Base-by-base conservation (phyloP, 2,888 invertebrate genomes). In the Plagiodera versicolora region DNA sequence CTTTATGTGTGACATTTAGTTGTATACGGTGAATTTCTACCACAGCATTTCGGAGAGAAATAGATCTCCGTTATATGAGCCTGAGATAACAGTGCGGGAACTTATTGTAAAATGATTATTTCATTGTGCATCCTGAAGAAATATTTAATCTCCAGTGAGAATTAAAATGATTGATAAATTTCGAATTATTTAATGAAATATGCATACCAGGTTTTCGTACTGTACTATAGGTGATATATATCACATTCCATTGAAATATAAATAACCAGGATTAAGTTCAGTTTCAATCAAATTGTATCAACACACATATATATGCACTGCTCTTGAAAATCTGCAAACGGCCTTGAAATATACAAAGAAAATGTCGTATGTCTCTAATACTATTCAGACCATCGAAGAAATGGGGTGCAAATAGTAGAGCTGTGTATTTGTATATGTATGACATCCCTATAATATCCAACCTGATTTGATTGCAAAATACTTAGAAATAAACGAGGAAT, bases 21-120 rank as follows among this genome's bases (percentile, higher is more conserved):
- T 39, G 14, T 39, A 32, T 11, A 32, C 32, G 32, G 10, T 32
- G 11, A 32, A 10, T 32, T 4, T 8, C 11, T 3, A 32, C 8
- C 32, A 8, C 2, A 32, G 10, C 8, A 32, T 32, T 32, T 39
- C 32, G 14, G 14, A 39, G 14, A 11, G 39, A 39, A 9, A 58
- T 60, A 66, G 61, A 62, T 63, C 53, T 61, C 64, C 63, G 60
- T 64, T 67, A 65, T 64, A 63, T 58, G 59, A 61, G 66, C 62
- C 65, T 65, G 49, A 61, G 47, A 44, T 47, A 63, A 24, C 24
- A 24, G 24, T 24, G 4, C 6, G 24, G 24, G 24, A 6, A 24
- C n/a, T n/a, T n/a, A n/a, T n/a, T n/a, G n/a, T n/a, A n/a, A n/a
- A n/a, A n/a, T n/a, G n/a, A n/a, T n/a, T n/a, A n/a, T n/a, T n/a